Base-by-base conservation (phyloP, 2,888 invertebrate species). In the Teinopalpus imperialis region DNA sequence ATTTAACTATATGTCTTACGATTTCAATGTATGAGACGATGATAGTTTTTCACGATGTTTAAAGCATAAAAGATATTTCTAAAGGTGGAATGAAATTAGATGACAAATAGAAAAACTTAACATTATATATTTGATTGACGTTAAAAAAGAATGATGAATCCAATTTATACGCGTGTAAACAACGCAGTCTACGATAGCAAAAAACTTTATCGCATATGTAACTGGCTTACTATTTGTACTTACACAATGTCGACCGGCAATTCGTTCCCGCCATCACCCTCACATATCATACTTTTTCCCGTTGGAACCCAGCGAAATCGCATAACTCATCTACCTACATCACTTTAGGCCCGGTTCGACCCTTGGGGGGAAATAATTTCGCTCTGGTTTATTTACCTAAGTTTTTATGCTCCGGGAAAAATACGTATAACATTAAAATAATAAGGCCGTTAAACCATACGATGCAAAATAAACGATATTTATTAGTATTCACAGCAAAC, bases 281-380 rank as follows among this genome's bases (percentile, higher is more conserved):
- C 48, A 52, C 52, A 50, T 52, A 49, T 52, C 52, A 52, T 52
- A 49, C 49, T 52, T 52, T 52, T 50, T 48, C 36, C 40, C 45
- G 35, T 41, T 41, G 35, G 34, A 43, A 45, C 27, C 52, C 48
- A 50, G 35, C 45, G 50, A 50, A 50, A 48, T 50, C 52, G 45
- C 44, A 52, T 50, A 52, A 49, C 45, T 52, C 52, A 52, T 45
- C 48, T 52, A 42, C 45, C 48, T 52, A 46, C 46, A 46, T 46
- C 40, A 46, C 35, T 41, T 46, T 41, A 29, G 40, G 45, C 35
- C 46, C 24, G 23, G 24, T 40, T 41, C 23, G 41, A 46, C 46
- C 46, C 48, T 49, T 36, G 26, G 35, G 40, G 42, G 36, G 18
- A 44, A 49, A 49, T 52, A 52, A 52, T 52, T 52, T 52, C 29